Evolutionary conservation across 2,888 invertebrate species (phyloP).

Genomic region (Orchesella flavescens): DNA sequence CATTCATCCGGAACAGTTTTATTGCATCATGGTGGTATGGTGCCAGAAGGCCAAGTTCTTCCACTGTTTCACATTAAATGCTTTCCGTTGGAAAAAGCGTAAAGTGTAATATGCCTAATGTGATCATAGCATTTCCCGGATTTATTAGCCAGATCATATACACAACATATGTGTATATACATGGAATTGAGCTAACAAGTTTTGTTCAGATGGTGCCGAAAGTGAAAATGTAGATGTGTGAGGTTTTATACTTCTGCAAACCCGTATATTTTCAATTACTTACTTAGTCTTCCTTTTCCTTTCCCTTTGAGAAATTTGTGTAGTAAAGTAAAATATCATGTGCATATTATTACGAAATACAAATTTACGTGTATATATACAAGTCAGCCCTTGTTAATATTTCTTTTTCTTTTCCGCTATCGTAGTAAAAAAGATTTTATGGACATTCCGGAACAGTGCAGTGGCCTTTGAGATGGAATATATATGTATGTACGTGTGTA

Average conservation of each 20-base stretch:
- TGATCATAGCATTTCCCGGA: conserved; percentile 37
- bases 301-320: no score
- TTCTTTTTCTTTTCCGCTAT: conserved; percentile 16
- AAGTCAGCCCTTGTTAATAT: conserved; percentile 53
- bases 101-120: conserved; percentile 20
- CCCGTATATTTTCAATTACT: no score
- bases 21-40: conserved; percentile 18
- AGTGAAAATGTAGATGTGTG: no score
- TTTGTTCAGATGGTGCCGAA: no score
- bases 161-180: conserved; percentile 30
- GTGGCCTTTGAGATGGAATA: conserved; percentile 10
- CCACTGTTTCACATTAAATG: not conserved
- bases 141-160: conserved; percentile 32
- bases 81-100: not conserved
- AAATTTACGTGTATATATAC: not conserved
- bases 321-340: no score
- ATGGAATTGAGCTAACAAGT: conserved; percentile 3
- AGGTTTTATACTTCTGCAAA: no score
- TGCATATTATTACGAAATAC: no score
- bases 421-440: conserved; percentile 36
- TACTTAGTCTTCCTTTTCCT: no score
- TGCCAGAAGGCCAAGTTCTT: conserved; percentile 18
- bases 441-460: conserved; percentile 38
- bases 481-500: not conserved
- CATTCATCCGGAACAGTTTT: conserved; percentile 50